phyloP scores from a whole-genome alignment of 2,797 vertebrate species.

The Jordanella pulchra region DNA sequence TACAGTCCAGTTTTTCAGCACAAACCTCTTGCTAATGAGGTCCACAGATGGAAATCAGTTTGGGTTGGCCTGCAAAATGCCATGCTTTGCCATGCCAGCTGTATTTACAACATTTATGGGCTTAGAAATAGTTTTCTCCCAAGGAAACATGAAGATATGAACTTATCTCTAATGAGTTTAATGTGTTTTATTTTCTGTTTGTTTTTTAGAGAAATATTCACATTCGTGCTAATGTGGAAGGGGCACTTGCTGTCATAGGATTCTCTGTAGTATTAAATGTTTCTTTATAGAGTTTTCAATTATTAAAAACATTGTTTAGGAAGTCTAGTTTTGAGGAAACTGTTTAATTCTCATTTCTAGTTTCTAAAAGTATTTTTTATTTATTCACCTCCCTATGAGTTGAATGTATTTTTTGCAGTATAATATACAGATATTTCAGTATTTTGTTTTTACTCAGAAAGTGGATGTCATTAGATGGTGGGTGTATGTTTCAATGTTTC shows the following conservation, averaged over 20 bases:
- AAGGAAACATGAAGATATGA: neutral
- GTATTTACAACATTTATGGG: constrained; percentile 1
- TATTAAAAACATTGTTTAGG: neutral
- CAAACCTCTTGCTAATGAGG: constrained; percentile 1
- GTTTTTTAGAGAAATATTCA: neutral
- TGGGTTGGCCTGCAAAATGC: neutral
- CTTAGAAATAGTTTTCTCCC: neutral
- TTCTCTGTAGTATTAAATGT: neutral
- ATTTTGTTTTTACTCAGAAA: no score
- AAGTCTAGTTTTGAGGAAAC: neutral
- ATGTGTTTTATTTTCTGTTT: neutral
- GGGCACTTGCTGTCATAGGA: neutral
- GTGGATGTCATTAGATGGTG: no score
- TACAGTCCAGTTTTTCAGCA: neutral
- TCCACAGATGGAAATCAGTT: neutral
- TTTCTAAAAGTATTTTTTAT: neutral
- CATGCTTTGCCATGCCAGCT: neutral
- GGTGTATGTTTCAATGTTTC: no score
- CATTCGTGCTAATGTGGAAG: neutral
- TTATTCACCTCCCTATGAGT: neutral
- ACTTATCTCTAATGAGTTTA: neutral
- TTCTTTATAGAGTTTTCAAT: neutral
- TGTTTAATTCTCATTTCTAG: no score
- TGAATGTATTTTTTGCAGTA: neutral
- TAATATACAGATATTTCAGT: neutral